These are phyloP conservation scores for Oceanites oceanicus DNA, from an alignment of 2,113 vertebrate species.

Conservation along the genomic window DNA sequence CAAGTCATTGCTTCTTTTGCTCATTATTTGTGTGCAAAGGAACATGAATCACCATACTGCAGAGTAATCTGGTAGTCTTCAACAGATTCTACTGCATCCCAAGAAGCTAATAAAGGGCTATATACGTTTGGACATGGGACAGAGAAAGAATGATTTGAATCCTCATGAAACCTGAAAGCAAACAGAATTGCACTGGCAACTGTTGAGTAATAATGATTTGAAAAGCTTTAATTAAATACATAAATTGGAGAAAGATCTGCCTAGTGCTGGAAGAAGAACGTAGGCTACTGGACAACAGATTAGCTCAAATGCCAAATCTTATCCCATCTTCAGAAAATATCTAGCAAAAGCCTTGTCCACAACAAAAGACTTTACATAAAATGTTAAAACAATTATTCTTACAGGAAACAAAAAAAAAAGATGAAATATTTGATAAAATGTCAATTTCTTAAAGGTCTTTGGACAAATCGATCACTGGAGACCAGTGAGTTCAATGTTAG, in stretches of 20 bases:
- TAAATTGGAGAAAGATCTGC: neutral
- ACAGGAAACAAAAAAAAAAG: neutral
- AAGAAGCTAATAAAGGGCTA: accelerated
- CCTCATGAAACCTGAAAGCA: neutral
- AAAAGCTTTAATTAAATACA: neutral
- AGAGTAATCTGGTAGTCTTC: neutral
- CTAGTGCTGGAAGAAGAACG: neutral
- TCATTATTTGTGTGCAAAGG: neutral
- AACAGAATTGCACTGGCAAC: neutral
- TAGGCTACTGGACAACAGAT: neutral
- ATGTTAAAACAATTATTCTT: neutral
- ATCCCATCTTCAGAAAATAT: neutral
- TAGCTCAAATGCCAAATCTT: neutral
- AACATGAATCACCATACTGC: neutral
- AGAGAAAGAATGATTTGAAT: neutral
- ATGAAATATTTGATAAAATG: neutral
- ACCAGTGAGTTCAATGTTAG: neutral
- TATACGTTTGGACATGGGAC: accelerated
- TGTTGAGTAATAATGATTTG: neutral
- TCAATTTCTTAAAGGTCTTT: neutral
- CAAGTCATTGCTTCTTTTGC: neutral
- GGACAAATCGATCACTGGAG: neutral
- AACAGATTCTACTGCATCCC: neutral
- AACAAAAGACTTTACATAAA: neutral
- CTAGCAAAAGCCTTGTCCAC: neutral